A percentile compares a stretch with the other conserved stretches of the same genome.
Evolutionary conservation across 1,140 invertebrate genomes (phyloP).

Genomic region (Ditylenchus dipsaci): DNA sequence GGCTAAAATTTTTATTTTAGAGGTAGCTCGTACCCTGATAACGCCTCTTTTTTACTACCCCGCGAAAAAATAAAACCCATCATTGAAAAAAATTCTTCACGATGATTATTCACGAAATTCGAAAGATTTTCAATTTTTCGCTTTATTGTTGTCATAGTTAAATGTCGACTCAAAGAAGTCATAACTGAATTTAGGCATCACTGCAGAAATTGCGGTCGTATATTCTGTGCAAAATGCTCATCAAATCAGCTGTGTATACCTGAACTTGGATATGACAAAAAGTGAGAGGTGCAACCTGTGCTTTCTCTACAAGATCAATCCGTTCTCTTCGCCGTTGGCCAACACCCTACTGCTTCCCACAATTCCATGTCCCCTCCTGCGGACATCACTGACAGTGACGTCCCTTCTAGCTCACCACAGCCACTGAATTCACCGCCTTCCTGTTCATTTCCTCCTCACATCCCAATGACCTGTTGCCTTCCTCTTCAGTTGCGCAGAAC

Average conservation of each 20-base stretch:
- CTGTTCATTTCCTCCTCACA: not conserved
- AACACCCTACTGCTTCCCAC: not conserved
- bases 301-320: constrained; percentile 55
- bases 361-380: not conserved
- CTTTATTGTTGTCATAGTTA: too few species aligned
- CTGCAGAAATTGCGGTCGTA: constrained; percentile 48
- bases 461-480: not conserved
- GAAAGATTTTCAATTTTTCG: too few species aligned
- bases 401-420: not conserved
- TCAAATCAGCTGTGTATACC: constrained; percentile 47
- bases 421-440: constrained; percentile 8
- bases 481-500: not conserved
- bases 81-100: too few species aligned
- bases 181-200: constrained; percentile 65
- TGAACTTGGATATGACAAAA: constrained; percentile 54
- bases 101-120: too few species aligned
- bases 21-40: too few species aligned
- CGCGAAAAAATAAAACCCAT: too few species aligned
- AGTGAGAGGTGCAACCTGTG: constrained; percentile 55
- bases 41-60: too few species aligned
- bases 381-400: not conserved
- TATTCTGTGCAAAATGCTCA: constrained; percentile 55
- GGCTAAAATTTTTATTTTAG: too few species aligned
- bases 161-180: not conserved
- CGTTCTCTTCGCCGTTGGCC: constrained; percentile 36